Conservation (phyloP, 2,113 vertebrate genomes). For the Setophaga coronata region DNA sequence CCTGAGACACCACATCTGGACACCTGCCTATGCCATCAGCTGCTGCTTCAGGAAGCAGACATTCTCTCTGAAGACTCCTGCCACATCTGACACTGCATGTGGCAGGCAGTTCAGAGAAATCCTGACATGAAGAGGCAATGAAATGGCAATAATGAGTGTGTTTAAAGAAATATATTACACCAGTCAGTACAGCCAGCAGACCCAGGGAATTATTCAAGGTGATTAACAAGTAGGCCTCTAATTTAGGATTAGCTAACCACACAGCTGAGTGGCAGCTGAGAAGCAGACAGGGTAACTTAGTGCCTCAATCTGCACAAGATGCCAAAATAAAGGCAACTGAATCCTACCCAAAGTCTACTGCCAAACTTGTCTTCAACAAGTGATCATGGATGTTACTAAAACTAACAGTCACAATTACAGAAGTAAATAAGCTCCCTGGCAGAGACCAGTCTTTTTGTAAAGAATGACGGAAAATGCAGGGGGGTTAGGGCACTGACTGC, state of each 20-base stretch:
- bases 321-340: neutral
- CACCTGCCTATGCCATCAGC: neutral
- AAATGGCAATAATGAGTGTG: neutral
- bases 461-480: neutral
- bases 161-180: neutral
- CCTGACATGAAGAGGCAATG: neutral
- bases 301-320: neutral
- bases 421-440: neutral
- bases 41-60: neutral
- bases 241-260: neutral
- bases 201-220: neutral
- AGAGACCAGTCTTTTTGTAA: neutral
- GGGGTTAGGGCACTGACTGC: neutral
- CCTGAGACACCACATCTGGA: neutral
- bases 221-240: neutral
- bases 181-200: neutral
- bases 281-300: neutral
- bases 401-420: neutral
- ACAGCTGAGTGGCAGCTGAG: neutral
- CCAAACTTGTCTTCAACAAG: neutral
- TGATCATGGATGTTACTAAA: neutral
- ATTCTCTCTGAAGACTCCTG: neutral
- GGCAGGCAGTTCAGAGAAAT: neutral
- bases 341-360: neutral
- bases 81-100: neutral